Percentiles rank a stretch among this genome's conserved stretches.
Conservation (phyloP, 2,888 invertebrate species). For the Timema podura region DNA sequence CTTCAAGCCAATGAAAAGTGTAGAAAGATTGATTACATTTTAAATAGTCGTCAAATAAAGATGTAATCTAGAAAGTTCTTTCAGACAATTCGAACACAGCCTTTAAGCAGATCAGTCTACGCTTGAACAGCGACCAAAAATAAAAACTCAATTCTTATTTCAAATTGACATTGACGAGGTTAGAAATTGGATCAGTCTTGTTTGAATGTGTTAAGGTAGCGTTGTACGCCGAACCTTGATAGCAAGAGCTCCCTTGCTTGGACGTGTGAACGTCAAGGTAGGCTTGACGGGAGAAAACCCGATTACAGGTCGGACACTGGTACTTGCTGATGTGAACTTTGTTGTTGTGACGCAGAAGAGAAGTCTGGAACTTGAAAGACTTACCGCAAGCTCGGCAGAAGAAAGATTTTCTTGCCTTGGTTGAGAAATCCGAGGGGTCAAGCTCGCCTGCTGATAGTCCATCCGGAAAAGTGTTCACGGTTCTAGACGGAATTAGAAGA, state of each 20-base stretch:
- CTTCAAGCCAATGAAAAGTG: too few species aligned
- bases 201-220: conserved; percentile 19
- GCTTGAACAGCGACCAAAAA: too few species aligned
- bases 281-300: conserved; percentile 37
- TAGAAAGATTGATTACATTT: too few species aligned
- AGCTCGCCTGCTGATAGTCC: conserved; percentile 12
- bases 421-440: conserved; percentile 26
- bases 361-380: conserved; percentile 38
- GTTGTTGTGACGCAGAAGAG: conserved; percentile 37
- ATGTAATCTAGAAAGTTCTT: too few species aligned
- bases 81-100: too few species aligned
- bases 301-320: conserved; percentile 36
- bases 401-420: conserved; percentile 34
- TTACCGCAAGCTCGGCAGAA: conserved; percentile 36
- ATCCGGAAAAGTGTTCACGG: conserved; percentile 20
- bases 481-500: conserved; percentile 13
- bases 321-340: conserved; percentile 38
- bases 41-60: too few species aligned
- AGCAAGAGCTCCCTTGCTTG: conserved; percentile 37
- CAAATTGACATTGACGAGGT: conserved; percentile 19
- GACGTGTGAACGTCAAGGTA: conserved; percentile 37
- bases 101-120: too few species aligned
- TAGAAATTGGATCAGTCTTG: conserved; percentile 24
- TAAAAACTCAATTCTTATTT: neutral
- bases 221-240: conserved; percentile 27